Evolutionary conservation across 2,888 invertebrate species (phyloP), one percentile per base, ranked within the genome.

Genomic region (Meteorus cinctellus): DNA sequence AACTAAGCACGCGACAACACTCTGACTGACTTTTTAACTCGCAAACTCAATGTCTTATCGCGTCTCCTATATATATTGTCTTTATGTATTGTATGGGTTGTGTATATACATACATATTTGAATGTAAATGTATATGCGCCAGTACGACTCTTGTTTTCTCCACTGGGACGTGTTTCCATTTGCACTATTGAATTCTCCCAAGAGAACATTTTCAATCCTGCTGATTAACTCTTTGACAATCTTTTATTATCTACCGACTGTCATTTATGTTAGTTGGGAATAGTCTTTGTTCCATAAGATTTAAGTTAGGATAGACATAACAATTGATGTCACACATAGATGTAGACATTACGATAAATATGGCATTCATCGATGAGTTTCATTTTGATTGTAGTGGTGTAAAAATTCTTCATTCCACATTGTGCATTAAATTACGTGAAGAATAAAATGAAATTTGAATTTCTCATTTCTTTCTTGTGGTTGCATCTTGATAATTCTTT

Each of bases 11-110:
- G 31, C 34, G 27, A 29, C 29, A 27, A 41, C 34, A 24, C 10
- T 31, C 27, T 29, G 48, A 72, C 72, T 72, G 72, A 72, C 27
- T 16, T 71, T 41, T 16, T 31, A 63, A 72, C 45, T 60, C 45
- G 10, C 41, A 10, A 55, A 55, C 24, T 41, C 65, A 34, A 65
- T 65, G 65, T 19, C 45, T 72, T 62, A 62, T 60, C 41, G 29
- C 45, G 14, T 19, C 45, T 45, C 8, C n/a, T 31, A 48, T 41
- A 41, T 36, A 66, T 14, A 36, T 27, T 63, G 29, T 51, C 31
- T 63, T 34, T 48, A 72, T 63, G 16, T 16, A 45, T 12, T 41
- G 27, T 36, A 14, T 71, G 27, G 27, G 29, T 41, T 60, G 19
- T 41, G 41, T 69, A 59, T 55, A 66, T 14, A 24, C 14, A 34